Evolutionary conservation across 2,113 vertebrate species (phyloP).

Genomic region (Pyrgilauda ruficollis): DNA sequence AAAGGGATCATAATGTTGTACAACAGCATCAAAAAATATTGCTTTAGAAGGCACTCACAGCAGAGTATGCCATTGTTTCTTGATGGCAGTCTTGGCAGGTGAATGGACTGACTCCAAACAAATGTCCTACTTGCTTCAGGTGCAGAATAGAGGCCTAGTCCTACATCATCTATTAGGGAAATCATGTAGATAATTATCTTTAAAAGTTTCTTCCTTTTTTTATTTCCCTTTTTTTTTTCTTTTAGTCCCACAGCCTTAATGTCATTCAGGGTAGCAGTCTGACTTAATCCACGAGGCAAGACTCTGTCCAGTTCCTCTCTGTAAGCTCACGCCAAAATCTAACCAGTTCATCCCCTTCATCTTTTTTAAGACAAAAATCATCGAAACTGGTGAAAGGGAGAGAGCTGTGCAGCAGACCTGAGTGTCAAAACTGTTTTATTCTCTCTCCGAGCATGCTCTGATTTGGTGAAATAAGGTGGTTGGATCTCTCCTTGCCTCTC

Average conservation of each 20-base stretch:
- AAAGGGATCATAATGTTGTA: not conserved
- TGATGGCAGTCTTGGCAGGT: not conserved
- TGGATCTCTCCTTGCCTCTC: not conserved
- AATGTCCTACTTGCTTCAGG: not conserved
- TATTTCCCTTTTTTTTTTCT: rapidly evolving
- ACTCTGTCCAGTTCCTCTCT: not conserved
- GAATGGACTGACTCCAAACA: not conserved
- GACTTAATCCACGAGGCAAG: not conserved
- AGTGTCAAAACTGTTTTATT: not conserved
- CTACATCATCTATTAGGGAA: not conserved
- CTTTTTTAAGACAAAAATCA: not conserved
- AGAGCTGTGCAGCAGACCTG: not conserved
- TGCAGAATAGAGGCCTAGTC: not conserved
- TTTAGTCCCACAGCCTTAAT: rapidly evolving
- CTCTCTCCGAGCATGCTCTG: not conserved
- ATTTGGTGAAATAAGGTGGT: not conserved
- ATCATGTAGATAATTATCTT: not conserved
- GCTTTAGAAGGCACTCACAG: not conserved
- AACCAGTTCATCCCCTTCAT: not conserved
- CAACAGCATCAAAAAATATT: not conserved
- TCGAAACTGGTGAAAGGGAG: not conserved
- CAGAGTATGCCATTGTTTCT: not conserved
- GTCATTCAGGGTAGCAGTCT: not conserved
- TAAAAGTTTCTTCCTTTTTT: rapidly evolving
- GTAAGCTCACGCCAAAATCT: not conserved